These are phyloP conservation scores for Oreonectes daqikongensis DNA, from an alignment of 2,797 vertebrate species.

Conservation along the genomic window DNA sequence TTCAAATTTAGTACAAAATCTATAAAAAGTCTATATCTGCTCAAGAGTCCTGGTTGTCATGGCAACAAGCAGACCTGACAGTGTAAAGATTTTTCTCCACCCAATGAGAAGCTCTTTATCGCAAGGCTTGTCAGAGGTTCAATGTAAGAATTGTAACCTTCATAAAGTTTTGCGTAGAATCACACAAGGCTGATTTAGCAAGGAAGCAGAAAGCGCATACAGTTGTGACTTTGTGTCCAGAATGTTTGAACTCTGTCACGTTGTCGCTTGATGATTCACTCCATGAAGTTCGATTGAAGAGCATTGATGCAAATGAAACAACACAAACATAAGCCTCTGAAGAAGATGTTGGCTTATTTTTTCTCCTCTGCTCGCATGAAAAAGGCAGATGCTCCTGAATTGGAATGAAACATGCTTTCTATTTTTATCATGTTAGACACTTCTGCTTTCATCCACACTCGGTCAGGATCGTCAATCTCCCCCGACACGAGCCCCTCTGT, in stretches of 20 bases:
- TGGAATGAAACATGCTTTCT: constrained; percentile 28
- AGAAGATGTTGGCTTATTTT: not conserved
- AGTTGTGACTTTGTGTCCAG: not conserved
- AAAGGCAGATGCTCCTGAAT: constrained; percentile 12
- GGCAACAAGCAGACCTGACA: not conserved
- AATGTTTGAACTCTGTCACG: not conserved
- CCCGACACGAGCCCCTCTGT: constrained; percentile 34
- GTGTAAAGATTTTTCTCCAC: not conserved
- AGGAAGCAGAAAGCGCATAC: not conserved
- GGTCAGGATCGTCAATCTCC: constrained; percentile 39
- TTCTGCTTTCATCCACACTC: constrained; percentile 20
- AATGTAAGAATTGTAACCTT: too few species aligned
- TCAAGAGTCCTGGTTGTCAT: too few species aligned
- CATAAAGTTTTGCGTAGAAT: not conserved
- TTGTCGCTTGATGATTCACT: too few species aligned
- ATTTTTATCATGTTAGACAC: constrained; percentile 45
- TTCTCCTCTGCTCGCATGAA: constrained; percentile 1
- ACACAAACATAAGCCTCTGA: not conserved
- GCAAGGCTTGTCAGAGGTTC: too few species aligned
- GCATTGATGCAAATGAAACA: not conserved
- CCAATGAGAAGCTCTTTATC: not conserved
- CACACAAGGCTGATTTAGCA: not conserved
- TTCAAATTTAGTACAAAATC: not conserved
- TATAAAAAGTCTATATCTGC: too few species aligned
- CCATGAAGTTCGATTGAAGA: not conserved